phyloP scores from a whole-genome alignment of 2,797 vertebrate species.

The Arnoldichthys spilopterus region DNA sequence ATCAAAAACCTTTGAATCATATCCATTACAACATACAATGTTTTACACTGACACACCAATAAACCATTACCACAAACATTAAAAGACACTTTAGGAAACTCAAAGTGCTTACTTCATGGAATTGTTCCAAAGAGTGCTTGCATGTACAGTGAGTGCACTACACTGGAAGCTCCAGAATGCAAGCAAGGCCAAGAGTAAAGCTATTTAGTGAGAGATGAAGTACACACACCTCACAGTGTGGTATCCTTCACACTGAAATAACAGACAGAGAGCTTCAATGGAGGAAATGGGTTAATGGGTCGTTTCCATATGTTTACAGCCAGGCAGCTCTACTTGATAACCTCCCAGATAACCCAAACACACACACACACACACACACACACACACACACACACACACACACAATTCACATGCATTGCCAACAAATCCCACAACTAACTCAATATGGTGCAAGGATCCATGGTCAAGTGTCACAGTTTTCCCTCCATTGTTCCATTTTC shows the following conservation, averaged over 20 bases:
- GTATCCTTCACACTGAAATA: conserved; percentile 38
- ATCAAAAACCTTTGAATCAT: neutral
- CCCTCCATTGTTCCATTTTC: conserved; percentile 32
- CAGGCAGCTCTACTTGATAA: conserved; percentile 56
- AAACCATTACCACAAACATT: too few relatives aligned
- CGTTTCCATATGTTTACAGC: conserved; percentile 61
- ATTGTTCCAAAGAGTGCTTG: neutral
- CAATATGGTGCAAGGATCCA: conserved; percentile 7
- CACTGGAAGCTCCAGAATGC: neutral
- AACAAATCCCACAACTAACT: neutral
- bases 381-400: too few relatives aligned
- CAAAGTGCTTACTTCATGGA: neutral
- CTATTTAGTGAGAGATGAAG: neutral
- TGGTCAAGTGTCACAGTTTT: conserved; percentile 22
- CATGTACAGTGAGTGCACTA: neutral
- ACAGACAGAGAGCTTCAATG: conserved; percentile 40
- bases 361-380: conserved; percentile 14
- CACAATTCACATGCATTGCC: conserved; percentile 18
- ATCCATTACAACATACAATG: too few relatives aligned
- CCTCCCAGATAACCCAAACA: conserved; percentile 58
- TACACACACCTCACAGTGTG: conserved; percentile 3
- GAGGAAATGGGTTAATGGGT: conserved; percentile 61
- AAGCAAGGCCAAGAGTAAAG: conserved; percentile 15
- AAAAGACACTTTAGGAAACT: neutral
- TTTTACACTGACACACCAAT: too few relatives aligned